A percentile compares a stretch with the other conserved stretches of the same genome.
phyloP scores from a whole-genome alignment of 1,140 invertebrate species.

The Branchinecta lynchi region DNA sequence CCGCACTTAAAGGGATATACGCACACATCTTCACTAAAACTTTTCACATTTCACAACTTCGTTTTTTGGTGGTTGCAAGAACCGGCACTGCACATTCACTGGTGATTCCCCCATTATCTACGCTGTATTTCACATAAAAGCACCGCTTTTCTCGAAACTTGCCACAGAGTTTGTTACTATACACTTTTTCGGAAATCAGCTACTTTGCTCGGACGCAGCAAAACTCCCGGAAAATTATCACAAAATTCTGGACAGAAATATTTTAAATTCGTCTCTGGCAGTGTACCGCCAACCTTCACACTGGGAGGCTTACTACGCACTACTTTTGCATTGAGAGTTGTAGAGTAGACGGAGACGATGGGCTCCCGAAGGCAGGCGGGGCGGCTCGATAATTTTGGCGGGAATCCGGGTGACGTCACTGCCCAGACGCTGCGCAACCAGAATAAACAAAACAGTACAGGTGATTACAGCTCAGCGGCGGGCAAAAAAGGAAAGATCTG shows the following conservation, averaged over 20 bases:
- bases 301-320: neutral
- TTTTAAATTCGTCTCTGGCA: no score
- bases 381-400: constrained; percentile 3
- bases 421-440: constrained; percentile 5
- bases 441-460: constrained; percentile 1
- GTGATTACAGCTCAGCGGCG: neutral
- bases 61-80: no score
- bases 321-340: neutral
- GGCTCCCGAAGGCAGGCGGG: neutral
- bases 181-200: neutral
- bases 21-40: neutral
- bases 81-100: neutral
- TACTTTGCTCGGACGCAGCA: neutral
- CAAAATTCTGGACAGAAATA: neutral
- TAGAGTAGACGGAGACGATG: neutral
- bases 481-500: neutral
- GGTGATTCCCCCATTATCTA: neutral
- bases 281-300: neutral
- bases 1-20: neutral
- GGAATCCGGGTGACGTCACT: neutral
- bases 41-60: neutral
- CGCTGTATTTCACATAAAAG: neutral
- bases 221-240: neutral
- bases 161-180: neutral
- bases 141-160: neutral